Conservation (phyloP, 2,888 invertebrate species). For the Neoitamus cyanurus region DNA sequence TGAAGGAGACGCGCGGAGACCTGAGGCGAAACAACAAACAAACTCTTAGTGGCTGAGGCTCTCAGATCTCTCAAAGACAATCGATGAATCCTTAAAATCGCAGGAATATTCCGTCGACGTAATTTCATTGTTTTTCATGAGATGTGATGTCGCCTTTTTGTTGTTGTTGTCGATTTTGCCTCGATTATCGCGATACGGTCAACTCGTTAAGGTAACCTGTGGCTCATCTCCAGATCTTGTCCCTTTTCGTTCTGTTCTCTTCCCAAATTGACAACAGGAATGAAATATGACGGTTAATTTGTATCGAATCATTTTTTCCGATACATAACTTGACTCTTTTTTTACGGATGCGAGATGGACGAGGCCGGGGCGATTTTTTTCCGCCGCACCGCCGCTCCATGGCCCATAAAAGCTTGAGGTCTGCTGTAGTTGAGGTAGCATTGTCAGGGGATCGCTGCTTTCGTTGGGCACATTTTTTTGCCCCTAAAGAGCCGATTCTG, state of each 20-base stretch:
- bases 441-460: background rate
- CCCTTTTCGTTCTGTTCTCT: constrained; percentile 35
- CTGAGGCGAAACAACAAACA: constrained; percentile 9
- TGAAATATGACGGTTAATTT: constrained; percentile 56
- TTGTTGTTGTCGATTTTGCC: constrained; percentile 34
- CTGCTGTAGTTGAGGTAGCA: constrained; percentile 27
- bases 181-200: constrained; percentile 50
- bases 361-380: constrained; percentile 26
- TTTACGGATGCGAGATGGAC: constrained; percentile 28
- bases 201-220: constrained; percentile 51
- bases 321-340: constrained; percentile 50
- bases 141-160: constrained; percentile 17
- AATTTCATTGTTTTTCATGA: constrained; percentile 47
- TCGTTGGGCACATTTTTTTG: constrained; percentile 33
- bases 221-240: constrained; percentile 43
- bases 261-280: constrained; percentile 55
- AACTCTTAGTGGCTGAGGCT: background rate
- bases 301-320: constrained; percentile 55
- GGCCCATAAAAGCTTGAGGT: constrained; percentile 32
- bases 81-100: constrained; percentile 48
- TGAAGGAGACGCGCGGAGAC: constrained; percentile 2
- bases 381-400: background rate
- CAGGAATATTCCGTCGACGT: constrained; percentile 46
- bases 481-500: constrained; percentile 35
- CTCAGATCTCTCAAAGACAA: constrained; percentile 21